These are phyloP conservation scores for Clivina fossor DNA, from an alignment of 2,888 invertebrate genomes.

Conservation along the genomic window DNA sequence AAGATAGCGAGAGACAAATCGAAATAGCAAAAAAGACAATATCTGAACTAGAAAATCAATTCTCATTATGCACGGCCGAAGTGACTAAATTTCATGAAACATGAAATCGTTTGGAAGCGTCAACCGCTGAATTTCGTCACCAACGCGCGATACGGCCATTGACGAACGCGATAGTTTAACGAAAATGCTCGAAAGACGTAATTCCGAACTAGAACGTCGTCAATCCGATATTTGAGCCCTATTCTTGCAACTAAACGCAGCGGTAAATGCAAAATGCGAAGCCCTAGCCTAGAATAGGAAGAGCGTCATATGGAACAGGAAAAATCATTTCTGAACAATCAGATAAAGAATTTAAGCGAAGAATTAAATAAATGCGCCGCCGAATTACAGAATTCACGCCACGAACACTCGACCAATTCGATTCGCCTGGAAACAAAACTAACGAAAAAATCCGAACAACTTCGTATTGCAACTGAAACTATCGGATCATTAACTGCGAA, in stretches of 20 bases:
- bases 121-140: slow-evolving; percentile 65
- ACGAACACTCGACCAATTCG: slow-evolving; percentile 68
- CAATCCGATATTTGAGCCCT: slow-evolving; percentile 68
- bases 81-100: slow-evolving; percentile 65
- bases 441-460: slow-evolving; percentile 77
- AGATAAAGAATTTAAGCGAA: slow-evolving; percentile 75
- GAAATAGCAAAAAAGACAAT: slow-evolving; percentile 64
- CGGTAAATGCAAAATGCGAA: slow-evolving; percentile 81
- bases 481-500: slow-evolving; percentile 69
- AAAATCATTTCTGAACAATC: slow-evolving; percentile 70
- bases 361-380: slow-evolving; percentile 78
- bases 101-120: slow-evolving; percentile 65
- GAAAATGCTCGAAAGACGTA: slow-evolving; percentile 70
- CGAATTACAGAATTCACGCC: slow-evolving; percentile 74
- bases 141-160: slow-evolving; percentile 69
- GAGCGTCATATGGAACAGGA: slow-evolving; percentile 86
- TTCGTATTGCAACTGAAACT: slow-evolving; percentile 70
- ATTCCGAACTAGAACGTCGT: slow-evolving; percentile 72
- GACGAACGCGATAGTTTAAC: slow-evolving; percentile 77
- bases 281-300: slow-evolving; percentile 77
- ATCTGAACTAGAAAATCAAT: slow-evolving; percentile 65
- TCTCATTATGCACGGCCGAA: slow-evolving; percentile 64
- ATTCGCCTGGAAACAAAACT: slow-evolving; percentile 74
- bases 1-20: slow-evolving; percentile 45
- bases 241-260: slow-evolving; percentile 71